These are phyloP conservation scores for Apocheima hispidaria DNA, from an alignment of 2,888 invertebrate species.

Conservation along the genomic window DNA sequence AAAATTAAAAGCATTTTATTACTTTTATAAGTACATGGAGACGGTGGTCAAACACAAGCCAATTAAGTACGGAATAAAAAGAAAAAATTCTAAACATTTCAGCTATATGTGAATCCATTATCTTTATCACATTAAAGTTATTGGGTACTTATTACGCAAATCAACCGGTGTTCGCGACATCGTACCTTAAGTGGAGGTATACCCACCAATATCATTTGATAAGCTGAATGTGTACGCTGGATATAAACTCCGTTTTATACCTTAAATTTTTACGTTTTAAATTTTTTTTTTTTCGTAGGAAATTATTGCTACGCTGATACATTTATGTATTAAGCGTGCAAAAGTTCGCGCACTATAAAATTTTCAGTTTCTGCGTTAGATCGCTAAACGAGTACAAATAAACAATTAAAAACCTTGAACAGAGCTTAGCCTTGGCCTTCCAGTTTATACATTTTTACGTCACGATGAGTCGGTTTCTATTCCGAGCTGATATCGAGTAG, in stretches of 20 bases:
- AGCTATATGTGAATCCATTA: slow-evolving; percentile 48
- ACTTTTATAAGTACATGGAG: too few species aligned
- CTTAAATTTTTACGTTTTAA: slow-evolving; percentile 41
- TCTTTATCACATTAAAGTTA: slow-evolving; percentile 43
- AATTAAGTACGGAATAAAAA: too few species aligned
- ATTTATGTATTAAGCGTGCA: slow-evolving; percentile 12
- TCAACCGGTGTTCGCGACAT: slow-evolving; percentile 21
- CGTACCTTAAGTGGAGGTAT: slow-evolving; percentile 36
- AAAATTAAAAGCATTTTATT: too few species aligned
- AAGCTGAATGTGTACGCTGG: slow-evolving; percentile 41
- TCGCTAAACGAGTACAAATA: slow-evolving; percentile 48
- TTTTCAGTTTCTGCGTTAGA: slow-evolving; percentile 49
- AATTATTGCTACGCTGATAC: slow-evolving; percentile 18
- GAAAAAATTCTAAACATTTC: slow-evolving; percentile 15
- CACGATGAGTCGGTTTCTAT: slow-evolving; percentile 42
- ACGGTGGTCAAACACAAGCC: too few species aligned
- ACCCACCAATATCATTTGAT: slow-evolving; percentile 42
- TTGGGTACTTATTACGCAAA: slow-evolving; percentile 24
- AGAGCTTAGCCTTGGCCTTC: slow-evolving; percentile 59
- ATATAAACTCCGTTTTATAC: slow-evolving; percentile 48
- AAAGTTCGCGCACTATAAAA: slow-evolving; percentile 20
- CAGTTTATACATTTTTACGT: slow-evolving; percentile 41
- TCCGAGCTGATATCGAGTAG: slow-evolving; percentile 33
- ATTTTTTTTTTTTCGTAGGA: too few species aligned
- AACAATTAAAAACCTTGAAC: slow-evolving; percentile 47